Evolutionary conservation across 23 tunicate genomes (phyloP).

Genomic region (Phallusia fumigata): DNA sequence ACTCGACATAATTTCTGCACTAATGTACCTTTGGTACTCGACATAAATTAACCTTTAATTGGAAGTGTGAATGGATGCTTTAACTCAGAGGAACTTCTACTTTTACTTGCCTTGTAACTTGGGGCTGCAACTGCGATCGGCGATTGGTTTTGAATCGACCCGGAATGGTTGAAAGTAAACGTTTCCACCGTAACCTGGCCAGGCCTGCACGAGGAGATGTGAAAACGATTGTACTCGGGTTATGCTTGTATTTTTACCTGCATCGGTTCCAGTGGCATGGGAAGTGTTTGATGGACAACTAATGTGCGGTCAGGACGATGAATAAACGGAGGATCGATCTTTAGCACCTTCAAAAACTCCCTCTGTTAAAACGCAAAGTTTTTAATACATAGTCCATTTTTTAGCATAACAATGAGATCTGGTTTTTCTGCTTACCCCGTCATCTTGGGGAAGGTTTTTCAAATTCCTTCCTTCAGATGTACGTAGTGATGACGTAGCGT

Average conservation of each 20-base stretch:
- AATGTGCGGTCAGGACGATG: conserved; percentile 76
- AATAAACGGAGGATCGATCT: conserved; percentile 77
- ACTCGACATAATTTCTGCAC: no score
- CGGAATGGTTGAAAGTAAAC: conserved; percentile 71
- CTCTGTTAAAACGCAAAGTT: background rate
- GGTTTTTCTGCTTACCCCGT: conserved; percentile 35
- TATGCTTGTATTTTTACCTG: conserved; percentile 26
- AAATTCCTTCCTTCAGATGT: conserved; percentile 23
- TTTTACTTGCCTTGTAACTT: background rate
- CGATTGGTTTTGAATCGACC: conserved; percentile 64
- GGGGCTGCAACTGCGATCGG: conserved; percentile 23
- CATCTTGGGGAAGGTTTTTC: conserved; percentile 17
- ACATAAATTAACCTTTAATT: background rate
- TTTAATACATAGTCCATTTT: no score
- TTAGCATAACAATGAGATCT: no score
- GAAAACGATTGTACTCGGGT: background rate
- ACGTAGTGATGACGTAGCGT: conserved; percentile 38
- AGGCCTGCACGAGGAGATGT: conserved; percentile 34
- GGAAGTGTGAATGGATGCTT: background rate
- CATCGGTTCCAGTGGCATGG: conserved; percentile 56
- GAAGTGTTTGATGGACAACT: conserved; percentile 63
- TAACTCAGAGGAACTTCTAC: background rate
- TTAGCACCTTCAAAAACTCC: conserved; percentile 5
- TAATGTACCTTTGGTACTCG: no score
- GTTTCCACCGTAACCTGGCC: conserved; percentile 93